Conservation (phyloP, 2,797 vertebrate species). For the Coregonus ussuriensis region DNA sequence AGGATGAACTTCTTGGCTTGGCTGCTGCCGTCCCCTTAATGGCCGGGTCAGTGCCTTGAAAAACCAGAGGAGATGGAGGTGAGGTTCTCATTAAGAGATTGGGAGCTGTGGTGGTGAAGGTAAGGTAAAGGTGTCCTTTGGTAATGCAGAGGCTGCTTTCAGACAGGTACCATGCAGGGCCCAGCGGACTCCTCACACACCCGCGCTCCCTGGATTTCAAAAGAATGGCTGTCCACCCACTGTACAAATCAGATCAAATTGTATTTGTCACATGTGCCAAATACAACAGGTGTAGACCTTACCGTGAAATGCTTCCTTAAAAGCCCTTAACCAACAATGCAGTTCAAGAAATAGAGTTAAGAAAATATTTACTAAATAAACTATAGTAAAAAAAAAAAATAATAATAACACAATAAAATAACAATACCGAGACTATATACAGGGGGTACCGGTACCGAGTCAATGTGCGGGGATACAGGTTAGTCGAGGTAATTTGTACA, state of each 20-base stretch:
- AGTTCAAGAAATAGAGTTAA: too few relatives aligned
- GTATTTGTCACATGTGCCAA: too few relatives aligned
- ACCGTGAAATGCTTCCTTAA: too few relatives aligned
- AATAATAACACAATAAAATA: too few relatives aligned
- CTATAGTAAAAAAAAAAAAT: too few relatives aligned
- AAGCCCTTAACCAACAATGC: too few relatives aligned
- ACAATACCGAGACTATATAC: too few relatives aligned
- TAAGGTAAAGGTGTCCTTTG: slow-evolving; percentile 3
- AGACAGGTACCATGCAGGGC: not conserved
- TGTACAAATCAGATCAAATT: not conserved
- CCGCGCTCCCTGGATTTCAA: not conserved
- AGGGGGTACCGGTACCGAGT: too few relatives aligned
- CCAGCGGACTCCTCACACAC: not conserved
- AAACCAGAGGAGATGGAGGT: slow-evolving; percentile 1
- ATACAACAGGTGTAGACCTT: too few relatives aligned
- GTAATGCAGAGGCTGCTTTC: not conserved
- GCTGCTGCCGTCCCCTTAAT: not conserved
- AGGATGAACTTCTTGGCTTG: not conserved
- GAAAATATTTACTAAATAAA: too few relatives aligned
- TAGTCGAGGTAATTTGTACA: too few relatives aligned
- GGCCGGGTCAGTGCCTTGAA: not conserved
- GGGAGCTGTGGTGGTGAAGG: not conserved
- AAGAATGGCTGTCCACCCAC: not conserved
- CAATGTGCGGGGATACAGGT: too few relatives aligned
- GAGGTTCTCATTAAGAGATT: slow-evolving; percentile 7